Percentiles rank a stretch among this genome's conserved stretches.
Conservation (phyloP, 2,888 invertebrate genomes). For the Autographa pulchrina region DNA sequence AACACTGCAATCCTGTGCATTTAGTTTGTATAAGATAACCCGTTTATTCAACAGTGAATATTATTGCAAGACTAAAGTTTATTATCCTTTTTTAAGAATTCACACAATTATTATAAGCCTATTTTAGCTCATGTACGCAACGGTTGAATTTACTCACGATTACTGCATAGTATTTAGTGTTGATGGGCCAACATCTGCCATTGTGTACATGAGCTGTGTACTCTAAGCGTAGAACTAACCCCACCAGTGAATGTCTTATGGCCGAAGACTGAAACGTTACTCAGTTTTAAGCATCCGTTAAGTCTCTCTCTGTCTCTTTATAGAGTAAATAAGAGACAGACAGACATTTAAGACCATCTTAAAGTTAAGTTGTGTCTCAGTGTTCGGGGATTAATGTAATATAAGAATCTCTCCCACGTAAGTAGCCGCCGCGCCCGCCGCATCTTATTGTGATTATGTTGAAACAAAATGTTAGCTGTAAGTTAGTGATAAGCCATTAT, state of each 20-base stretch:
- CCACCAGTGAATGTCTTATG: conserved; percentile 53
- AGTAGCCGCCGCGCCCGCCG: conserved; percentile 75
- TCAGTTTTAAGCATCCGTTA: too few species aligned
- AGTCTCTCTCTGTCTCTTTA: too few species aligned
- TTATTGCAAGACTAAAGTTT: conserved; percentile 23
- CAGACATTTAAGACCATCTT: too few species aligned
- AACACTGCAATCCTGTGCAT: conserved; percentile 1
- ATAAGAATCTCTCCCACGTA: conserved; percentile 58
- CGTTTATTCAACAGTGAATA: conserved; percentile 21
- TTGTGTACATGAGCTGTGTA: conserved; percentile 34
- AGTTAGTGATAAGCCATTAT: conserved; percentile 77
- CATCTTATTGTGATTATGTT: conserved; percentile 80
- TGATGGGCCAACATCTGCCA: background rate
- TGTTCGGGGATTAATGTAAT: background rate
- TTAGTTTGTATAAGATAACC: conserved; percentile 12
- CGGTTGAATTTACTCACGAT: background rate
- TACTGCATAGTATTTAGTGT: background rate
- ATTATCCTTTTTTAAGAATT: conserved; percentile 23
- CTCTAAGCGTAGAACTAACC: conserved; percentile 49
- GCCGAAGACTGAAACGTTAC: too few species aligned
- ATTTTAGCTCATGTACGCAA: conserved; percentile 31
- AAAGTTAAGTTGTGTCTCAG: too few species aligned
- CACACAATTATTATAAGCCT: conserved; percentile 30
- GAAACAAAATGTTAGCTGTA: conserved; percentile 75
- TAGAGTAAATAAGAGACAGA: too few species aligned